Conservation (phyloP, 2,113 vertebrate genomes). For the Ochotona princeps region DNA sequence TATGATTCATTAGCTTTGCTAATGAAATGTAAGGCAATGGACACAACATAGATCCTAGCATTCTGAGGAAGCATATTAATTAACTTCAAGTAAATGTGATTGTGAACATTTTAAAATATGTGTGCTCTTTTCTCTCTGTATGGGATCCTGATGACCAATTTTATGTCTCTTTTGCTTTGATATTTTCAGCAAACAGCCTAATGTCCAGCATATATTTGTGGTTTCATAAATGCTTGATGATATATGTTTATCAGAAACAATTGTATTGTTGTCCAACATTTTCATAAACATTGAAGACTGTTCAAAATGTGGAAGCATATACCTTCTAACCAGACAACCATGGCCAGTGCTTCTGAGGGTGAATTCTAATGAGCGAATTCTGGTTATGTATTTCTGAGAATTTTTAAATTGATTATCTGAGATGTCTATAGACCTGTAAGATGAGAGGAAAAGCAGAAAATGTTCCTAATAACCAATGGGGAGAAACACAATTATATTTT, state of each 20-base stretch:
- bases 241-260: constrained; percentile 4
- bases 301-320: neutral
- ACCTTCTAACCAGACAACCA: neutral
- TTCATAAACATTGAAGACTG: neutral
- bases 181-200: neutral
- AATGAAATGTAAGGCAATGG: neutral
- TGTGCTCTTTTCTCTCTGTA: neutral
- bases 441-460: neutral
- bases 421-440: neutral
- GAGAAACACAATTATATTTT: neutral
- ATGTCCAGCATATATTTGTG: neutral
- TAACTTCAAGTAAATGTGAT: constrained; percentile 41
- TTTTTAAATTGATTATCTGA: neutral
- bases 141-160: neutral
- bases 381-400: neutral
- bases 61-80: constrained; percentile 27
- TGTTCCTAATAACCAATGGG: neutral
- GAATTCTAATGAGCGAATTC: constrained; percentile 40
- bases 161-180: constrained; percentile 15
- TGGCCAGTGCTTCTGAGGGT: neutral
- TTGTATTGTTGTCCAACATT: neutral
- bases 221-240: neutral
- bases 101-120: neutral
- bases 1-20: neutral
- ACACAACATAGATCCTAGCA: neutral